These are phyloP conservation scores for Malurus elegans DNA, from an alignment of 2,113 vertebrate genomes.

Conservation along the genomic window DNA sequence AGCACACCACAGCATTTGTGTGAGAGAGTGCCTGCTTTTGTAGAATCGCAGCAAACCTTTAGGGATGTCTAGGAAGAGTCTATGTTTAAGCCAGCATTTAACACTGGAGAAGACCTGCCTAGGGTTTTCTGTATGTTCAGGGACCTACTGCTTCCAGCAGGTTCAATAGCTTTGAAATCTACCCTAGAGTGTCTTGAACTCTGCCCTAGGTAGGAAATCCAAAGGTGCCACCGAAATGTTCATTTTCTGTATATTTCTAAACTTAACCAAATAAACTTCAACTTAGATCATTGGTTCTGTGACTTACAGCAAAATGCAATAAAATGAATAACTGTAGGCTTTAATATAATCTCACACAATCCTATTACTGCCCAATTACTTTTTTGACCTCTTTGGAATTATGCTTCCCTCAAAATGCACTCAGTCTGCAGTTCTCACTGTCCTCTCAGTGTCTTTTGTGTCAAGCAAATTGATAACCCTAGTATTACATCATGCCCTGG, in stretches of 20 bases:
- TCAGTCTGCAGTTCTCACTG: conserved; percentile 23
- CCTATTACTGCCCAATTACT: conserved; percentile 54
- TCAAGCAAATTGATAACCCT: neutral
- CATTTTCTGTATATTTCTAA: conserved; percentile 50
- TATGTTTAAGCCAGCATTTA: neutral
- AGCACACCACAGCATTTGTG: neutral
- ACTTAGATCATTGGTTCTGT: conserved; percentile 31
- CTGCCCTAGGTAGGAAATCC: neutral
- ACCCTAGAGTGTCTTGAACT: neutral
- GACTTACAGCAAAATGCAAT: conserved; percentile 60
- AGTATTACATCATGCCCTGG: neutral
- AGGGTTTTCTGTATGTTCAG: neutral
- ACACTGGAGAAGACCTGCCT: neutral
- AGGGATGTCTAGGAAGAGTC: neutral
- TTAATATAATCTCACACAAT: conserved; percentile 66
- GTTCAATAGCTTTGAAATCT: neutral
- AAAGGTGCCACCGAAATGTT: neutral
- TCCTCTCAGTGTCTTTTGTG: neutral
- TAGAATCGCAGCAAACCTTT: neutral
- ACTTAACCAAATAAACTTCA: conserved; percentile 58
- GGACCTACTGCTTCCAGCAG: neutral
- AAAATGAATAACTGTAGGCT: conserved; percentile 51
- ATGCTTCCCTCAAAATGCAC: conserved; percentile 26
- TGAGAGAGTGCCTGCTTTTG: neutral
- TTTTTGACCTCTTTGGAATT: conserved; percentile 63